These are phyloP conservation scores for Pyrochroa serraticornis DNA, from an alignment of 2,888 invertebrate species.

Conservation along the genomic window DNA sequence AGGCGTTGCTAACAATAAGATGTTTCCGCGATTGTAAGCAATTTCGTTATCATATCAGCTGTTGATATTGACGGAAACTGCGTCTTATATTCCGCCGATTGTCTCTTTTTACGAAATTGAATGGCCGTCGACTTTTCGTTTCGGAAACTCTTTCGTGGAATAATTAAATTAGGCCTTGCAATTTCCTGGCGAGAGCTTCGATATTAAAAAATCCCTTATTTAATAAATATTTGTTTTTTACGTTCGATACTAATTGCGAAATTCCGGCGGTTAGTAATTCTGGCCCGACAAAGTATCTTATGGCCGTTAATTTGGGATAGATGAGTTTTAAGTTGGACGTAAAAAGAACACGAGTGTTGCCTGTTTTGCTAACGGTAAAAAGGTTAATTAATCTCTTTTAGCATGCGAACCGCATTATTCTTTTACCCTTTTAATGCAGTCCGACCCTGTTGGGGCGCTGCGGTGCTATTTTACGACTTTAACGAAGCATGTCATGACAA, in stretches of 20 bases:
- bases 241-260: not conserved
- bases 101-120: not conserved
- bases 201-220: not conserved
- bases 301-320: conserved; percentile 37
- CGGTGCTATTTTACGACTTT: conserved; percentile 56
- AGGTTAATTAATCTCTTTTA: conserved; percentile 56
- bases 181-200: not conserved
- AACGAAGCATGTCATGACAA: conserved; percentile 56
- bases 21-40: no score
- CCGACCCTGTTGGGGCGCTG: conserved; percentile 52
- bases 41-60: no score
- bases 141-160: not conserved
- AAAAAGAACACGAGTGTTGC: conserved; percentile 43
- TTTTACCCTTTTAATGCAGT: conserved; percentile 54
- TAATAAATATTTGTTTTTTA: not conserved
- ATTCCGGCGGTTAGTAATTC: not conserved
- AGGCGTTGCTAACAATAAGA: no score
- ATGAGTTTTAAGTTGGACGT: conserved; percentile 30
- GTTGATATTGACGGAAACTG: no score
- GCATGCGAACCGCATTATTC: conserved; percentile 56
- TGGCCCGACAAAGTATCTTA: conserved; percentile 24
- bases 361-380: conserved; percentile 52
- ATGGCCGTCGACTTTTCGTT: no score
- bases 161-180: not conserved
- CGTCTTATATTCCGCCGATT: no score